Conservation (phyloP, 1,140 invertebrate species). For the Diachasma alloeum region DNA sequence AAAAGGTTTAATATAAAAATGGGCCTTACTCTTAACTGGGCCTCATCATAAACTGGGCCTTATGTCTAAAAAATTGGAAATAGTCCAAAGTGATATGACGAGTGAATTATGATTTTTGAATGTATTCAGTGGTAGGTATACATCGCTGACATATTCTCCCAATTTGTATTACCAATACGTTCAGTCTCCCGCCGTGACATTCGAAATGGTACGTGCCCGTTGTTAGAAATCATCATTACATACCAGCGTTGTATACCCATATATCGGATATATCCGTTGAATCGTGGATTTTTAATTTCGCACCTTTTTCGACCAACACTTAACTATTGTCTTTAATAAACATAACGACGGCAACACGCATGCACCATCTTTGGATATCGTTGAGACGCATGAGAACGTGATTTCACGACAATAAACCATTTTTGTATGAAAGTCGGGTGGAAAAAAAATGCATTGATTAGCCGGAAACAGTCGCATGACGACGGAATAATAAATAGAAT, state of each 20-base stretch:
- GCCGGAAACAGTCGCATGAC: neutral
- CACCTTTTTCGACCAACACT: slow-evolving; percentile 53
- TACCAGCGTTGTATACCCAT: neutral
- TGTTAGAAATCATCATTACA: slow-evolving; percentile 16
- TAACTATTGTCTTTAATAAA: slow-evolving; percentile 33
- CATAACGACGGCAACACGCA: neutral
- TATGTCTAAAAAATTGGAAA: no score
- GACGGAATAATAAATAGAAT: neutral
- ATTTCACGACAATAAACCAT: neutral
- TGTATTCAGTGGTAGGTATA: no score
- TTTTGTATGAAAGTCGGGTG: neutral
- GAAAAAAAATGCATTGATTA: neutral
- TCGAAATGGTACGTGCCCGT: slow-evolving; percentile 31
- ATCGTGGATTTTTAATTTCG: slow-evolving; percentile 52
- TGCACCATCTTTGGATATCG: slow-evolving; percentile 5
- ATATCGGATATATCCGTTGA: slow-evolving; percentile 19
- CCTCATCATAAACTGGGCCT: no score
- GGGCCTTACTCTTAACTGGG: no score
- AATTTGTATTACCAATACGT: slow-evolving; percentile 54
- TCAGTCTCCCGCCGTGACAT: slow-evolving; percentile 11
- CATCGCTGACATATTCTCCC: neutral
- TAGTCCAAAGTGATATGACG: no score
- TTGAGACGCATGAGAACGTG: neutral
- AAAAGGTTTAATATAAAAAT: no score
- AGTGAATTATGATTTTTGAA: no score